These are phyloP conservation scores for Sylvilagus floridanus DNA, from an alignment of 2,797 vertebrate genomes.

Conservation along the genomic window DNA sequence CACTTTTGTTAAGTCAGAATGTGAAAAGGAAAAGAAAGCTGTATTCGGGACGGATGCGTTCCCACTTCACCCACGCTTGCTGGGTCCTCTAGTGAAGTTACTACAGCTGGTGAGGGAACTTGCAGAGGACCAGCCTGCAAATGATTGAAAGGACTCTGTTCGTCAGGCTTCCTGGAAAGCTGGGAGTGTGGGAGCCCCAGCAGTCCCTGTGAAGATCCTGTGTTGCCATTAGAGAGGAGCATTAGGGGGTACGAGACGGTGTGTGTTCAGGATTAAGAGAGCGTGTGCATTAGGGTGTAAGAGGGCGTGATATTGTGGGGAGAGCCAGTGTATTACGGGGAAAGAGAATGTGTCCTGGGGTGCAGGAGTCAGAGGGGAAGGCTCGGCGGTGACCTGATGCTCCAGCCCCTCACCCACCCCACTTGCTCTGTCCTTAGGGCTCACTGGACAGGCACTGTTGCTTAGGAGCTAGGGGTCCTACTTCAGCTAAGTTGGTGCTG, in stretches of 20 bases:
- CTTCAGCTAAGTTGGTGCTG: background rate
- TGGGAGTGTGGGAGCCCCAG: background rate
- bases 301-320: too few species aligned
- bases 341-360: too few species aligned
- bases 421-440: background rate
- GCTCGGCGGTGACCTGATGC: background rate
- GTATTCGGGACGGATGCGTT: too few species aligned
- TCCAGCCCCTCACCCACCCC: background rate
- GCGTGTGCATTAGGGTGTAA: too few species aligned
- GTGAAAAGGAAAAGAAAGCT: too few species aligned
- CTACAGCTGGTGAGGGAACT: background rate
- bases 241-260: background rate
- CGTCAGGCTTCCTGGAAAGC: background rate
- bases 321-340: too few species aligned
- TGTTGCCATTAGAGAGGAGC: background rate
- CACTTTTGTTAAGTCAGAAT: too few species aligned
- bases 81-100: background rate
- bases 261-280: too few species aligned
- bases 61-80: background rate
- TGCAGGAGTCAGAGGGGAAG: background rate
- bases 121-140: background rate
- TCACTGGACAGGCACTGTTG: background rate
- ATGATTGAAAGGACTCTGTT: background rate
- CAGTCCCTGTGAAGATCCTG: background rate
- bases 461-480: background rate